Evolutionary conservation across 2,113 vertebrate genomes (phyloP).

Genomic region (Engystomops pustulosus): DNA sequence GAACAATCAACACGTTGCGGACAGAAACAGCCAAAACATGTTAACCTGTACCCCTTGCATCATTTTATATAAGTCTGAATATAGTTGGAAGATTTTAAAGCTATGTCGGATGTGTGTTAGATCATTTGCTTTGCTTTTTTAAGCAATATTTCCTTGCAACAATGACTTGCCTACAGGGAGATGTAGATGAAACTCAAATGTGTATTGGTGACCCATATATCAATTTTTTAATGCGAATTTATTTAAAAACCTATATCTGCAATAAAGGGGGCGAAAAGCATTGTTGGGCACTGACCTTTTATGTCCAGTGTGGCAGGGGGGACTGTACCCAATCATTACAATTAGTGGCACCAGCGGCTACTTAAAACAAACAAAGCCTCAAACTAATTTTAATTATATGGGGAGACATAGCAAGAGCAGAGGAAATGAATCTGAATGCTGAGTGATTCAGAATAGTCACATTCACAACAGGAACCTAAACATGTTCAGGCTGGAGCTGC

Average conservation of each 20-base stretch:
- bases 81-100: too few relatives aligned
- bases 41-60: too few relatives aligned
- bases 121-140: too few relatives aligned
- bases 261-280: too few relatives aligned
- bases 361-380: constrained; percentile 37
- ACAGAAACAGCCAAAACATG: too few relatives aligned
- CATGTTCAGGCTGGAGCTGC: constrained; percentile 26
- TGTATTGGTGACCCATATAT: neutral
- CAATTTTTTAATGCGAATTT: too few relatives aligned
- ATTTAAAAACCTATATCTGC: too few relatives aligned
- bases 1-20: too few relatives aligned
- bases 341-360: constrained; percentile 27
- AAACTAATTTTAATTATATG: constrained; percentile 43
- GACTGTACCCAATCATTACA: constrained; percentile 49
- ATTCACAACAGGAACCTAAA: constrained; percentile 43
- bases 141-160: too few relatives aligned
- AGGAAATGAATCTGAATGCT: constrained; percentile 48
- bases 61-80: too few relatives aligned
- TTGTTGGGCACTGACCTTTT: constrained; percentile 8
- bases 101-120: too few relatives aligned
- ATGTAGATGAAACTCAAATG: too few relatives aligned
- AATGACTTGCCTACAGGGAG: neutral
- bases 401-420: constrained; percentile 16
- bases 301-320: constrained; percentile 1
- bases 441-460: constrained; percentile 43